Conservation (phyloP, 30 jellyfish, hydroid and myxozoan genomes). For the Pelagia noctiluca region DNA sequence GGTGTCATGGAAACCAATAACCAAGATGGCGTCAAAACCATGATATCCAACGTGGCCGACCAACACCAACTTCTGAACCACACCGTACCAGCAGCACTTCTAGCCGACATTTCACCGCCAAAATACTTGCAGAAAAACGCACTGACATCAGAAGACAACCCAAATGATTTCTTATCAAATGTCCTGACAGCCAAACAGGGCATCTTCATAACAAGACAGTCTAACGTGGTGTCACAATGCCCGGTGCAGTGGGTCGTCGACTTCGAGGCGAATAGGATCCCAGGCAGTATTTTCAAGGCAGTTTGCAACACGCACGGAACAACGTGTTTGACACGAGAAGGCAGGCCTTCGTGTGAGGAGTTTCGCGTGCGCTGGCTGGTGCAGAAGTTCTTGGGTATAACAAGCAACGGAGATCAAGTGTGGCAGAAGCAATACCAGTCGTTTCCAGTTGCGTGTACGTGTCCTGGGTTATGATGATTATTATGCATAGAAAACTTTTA, state of each 20-base stretch:
- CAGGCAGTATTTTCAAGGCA: neutral
- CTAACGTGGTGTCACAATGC: neutral
- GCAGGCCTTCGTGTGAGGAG: constrained; percentile 10
- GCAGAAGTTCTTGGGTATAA: neutral
- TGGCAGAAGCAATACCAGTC: neutral
- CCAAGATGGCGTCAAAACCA: neutral
- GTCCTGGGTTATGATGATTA: neutral
- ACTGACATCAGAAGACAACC: too few relatives aligned
- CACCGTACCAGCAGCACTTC: neutral
- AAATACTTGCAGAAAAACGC: neutral
- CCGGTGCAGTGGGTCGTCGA: constrained; percentile 20
- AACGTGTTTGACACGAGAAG: neutral
- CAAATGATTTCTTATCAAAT: too few relatives aligned
- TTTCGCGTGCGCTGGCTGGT: neutral
- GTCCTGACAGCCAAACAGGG: neutral
- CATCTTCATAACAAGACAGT: neutral
- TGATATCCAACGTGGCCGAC: neutral
- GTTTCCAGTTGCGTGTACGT: constrained; percentile 17
- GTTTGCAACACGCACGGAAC: neutral
- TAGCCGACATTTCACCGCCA: neutral
- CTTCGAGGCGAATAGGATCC: constrained; percentile 15
- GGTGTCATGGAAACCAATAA: neutral
- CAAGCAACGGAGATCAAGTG: neutral
- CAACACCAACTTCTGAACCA: neutral
- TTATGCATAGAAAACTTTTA: too few relatives aligned